A percentile compares a stretch with the other conserved stretches of the same genome.
phyloP scores from a whole-genome alignment of 2,113 vertebrate genomes.

The Podiceps cristatus region DNA sequence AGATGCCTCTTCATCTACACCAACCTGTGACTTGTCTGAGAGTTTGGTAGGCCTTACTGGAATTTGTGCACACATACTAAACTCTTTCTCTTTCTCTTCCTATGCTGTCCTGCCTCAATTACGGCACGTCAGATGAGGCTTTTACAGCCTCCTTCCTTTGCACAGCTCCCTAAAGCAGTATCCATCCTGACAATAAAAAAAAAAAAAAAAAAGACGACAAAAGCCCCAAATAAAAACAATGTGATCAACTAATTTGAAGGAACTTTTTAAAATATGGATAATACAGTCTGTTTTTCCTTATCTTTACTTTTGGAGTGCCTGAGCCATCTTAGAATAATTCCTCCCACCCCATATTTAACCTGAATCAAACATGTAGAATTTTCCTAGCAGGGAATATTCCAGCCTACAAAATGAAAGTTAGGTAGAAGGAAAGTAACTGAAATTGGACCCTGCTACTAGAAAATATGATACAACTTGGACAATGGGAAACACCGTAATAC shows the following conservation, averaged over 20 bases:
- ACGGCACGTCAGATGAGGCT: neutral
- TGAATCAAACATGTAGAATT: neutral
- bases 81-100: neutral
- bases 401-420: neutral
- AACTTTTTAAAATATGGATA: neutral
- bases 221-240: neutral
- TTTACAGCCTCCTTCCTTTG: neutral
- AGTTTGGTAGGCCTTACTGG: fast-evolving
- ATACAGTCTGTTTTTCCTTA: neutral
- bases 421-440: neutral
- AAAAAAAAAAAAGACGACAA: neutral
- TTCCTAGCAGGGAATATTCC: neutral
- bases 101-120: neutral
- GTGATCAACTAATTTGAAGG: neutral
- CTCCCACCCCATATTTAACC: neutral
- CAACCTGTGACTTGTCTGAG: neutral
- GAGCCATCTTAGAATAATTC: neutral
- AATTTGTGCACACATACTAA: neutral
- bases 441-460: neutral
- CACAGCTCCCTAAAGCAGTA: neutral
- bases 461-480: neutral
- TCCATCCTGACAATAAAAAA: neutral
- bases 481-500: neutral
- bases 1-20: neutral
- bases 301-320: neutral